Percentiles rank a stretch among this genome's conserved stretches.
Evolutionary conservation across 2,113 vertebrate genomes (phyloP).

Genomic region (Onychostoma macrolepis): DNA sequence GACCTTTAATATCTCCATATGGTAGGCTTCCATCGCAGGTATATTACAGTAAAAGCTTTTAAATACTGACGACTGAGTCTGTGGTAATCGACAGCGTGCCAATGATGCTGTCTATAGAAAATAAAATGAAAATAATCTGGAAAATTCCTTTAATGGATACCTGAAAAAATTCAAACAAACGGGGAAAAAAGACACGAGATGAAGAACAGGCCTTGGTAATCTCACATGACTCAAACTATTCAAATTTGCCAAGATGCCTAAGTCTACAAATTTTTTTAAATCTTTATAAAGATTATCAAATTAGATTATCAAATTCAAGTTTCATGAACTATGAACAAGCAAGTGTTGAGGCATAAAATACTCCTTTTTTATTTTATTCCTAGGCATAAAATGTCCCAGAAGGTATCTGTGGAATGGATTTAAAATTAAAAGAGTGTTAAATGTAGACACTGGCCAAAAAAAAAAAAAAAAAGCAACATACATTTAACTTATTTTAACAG

Average conservation of each 20-base stretch:
- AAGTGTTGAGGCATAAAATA: not conserved
- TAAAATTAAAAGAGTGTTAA: not conserved
- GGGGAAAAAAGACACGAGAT: not conserved
- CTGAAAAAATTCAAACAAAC: not conserved
- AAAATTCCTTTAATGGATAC: not conserved
- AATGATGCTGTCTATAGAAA: not conserved
- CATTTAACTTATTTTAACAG: not conserved
- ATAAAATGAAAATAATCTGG: not conserved
- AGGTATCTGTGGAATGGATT: not conserved
- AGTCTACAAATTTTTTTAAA: not conserved
- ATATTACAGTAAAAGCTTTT: not conserved
- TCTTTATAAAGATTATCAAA: too few relatives aligned
- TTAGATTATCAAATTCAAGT: not conserved
- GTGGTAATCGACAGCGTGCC: not conserved
- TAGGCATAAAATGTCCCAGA: not conserved
- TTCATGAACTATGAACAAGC: not conserved
- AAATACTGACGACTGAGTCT: not conserved
- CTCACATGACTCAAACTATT: not conserved
- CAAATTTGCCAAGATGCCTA: not conserved
- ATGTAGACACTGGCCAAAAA: too few relatives aligned
- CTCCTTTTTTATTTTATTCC: not conserved
- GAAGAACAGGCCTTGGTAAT: not conserved
- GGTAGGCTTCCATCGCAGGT: not conserved
- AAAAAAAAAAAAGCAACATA: not conserved
- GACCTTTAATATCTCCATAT: conserved; percentile 19